Evolutionary conservation across 2,797 vertebrate genomes (phyloP).

Genomic region (Crotalus adamanteus): DNA sequence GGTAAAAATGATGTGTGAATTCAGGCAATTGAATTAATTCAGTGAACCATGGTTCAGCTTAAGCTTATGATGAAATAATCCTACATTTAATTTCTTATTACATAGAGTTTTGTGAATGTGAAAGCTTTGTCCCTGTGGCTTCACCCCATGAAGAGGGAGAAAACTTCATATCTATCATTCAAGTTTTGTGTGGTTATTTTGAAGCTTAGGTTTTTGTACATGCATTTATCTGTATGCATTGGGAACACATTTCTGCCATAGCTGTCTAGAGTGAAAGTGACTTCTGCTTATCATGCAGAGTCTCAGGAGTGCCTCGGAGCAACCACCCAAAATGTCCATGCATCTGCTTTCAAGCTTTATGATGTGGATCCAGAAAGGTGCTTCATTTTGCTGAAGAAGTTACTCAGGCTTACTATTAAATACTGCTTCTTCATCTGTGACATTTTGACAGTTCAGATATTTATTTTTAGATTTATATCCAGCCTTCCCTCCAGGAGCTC

Average conservation of each 20-base stretch:
- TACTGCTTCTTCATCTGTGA: neutral
- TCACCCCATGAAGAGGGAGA: neutral
- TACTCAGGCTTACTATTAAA: neutral
- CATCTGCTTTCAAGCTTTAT: neutral
- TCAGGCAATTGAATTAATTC: neutral
- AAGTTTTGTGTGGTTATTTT: neutral
- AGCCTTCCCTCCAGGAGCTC: neutral
- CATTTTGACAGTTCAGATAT: neutral
- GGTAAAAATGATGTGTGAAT: neutral
- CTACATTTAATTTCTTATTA: neutral
- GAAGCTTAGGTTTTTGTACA: neutral
- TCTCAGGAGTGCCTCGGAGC: neutral
- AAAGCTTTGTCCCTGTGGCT: neutral
- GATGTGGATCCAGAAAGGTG: neutral
- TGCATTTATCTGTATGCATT: neutral
- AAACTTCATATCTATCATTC: neutral
- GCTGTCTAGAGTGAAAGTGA: neutral
- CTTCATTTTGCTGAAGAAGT: neutral
- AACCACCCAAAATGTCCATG: neutral
- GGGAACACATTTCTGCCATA: neutral
- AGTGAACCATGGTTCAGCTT: neutral
- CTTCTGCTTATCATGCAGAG: neutral
- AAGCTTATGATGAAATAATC: neutral
- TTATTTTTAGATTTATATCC: neutral
- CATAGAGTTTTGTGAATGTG: neutral